Evolutionary conservation across 2,888 invertebrate species (phyloP).

Genomic region (Anorthoa munda): DNA sequence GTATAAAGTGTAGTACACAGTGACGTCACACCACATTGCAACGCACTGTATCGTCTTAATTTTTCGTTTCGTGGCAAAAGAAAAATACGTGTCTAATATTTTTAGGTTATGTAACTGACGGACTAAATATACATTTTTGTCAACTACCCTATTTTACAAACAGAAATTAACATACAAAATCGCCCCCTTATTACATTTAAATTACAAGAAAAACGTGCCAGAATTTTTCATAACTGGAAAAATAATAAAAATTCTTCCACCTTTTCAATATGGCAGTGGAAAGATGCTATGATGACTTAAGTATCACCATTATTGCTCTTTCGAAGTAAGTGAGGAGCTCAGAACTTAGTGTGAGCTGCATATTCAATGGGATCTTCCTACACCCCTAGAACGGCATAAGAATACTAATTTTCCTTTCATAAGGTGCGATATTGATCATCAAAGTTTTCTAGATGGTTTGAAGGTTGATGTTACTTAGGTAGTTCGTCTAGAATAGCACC

Average conservation of each 20-base stretch:
- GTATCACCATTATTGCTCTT: slow-evolving; percentile 59
- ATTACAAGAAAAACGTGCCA: background rate
- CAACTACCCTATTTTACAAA: background rate
- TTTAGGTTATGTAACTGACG: too few species aligned
- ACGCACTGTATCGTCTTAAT: too few species aligned
- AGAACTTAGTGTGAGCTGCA: slow-evolving; percentile 66
- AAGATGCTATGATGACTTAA: slow-evolving; percentile 55
- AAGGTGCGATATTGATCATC: slow-evolving; percentile 41
- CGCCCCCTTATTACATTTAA: background rate
- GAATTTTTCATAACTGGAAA: slow-evolving; percentile 11
- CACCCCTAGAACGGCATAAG: slow-evolving; percentile 39
- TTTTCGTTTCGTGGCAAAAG: too few species aligned
- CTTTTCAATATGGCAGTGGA: slow-evolving; percentile 44
- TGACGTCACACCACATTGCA: too few species aligned
- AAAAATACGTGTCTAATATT: background rate
- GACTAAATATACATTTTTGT: too few species aligned
- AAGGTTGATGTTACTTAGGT: background rate
- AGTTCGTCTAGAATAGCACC: background rate
- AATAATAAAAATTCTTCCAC: slow-evolving; percentile 43
- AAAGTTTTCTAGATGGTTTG: slow-evolving; percentile 6
- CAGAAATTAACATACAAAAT: background rate
- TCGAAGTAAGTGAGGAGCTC: slow-evolving; percentile 54
- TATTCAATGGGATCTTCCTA: slow-evolving; percentile 56
- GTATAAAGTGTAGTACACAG: too few species aligned
- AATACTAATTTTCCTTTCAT: slow-evolving; percentile 61